Evolutionary conservation across 2,797 vertebrate genomes (phyloP).

Genomic region (Otolemur crassicaudatus): DNA sequence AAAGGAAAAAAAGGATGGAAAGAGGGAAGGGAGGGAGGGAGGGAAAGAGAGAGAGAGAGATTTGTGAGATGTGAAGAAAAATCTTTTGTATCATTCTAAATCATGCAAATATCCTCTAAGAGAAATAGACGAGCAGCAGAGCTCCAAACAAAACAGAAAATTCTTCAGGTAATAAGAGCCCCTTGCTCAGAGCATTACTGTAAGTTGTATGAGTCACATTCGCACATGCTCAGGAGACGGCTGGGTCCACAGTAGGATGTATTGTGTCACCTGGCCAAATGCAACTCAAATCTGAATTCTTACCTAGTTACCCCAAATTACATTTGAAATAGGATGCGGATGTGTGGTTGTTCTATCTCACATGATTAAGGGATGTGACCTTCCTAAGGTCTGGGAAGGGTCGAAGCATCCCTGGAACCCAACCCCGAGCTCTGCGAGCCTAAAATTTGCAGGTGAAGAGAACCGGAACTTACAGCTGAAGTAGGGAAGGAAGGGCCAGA

Average conservation of each 20-base stretch:
- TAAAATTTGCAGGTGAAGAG: neutral
- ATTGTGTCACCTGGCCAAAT: neutral
- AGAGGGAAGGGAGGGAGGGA: too few species aligned
- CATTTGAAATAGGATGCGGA: neutral
- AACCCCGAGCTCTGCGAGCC: neutral
- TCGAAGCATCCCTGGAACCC: neutral
- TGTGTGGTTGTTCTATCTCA: accelerated
- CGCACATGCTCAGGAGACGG: accelerated
- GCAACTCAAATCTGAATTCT: neutral
- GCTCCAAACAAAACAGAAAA: neutral
- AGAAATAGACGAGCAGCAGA: neutral
- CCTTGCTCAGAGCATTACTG: neutral
- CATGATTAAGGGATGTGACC: neutral
- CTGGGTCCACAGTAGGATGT: accelerated
- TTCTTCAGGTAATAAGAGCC: neutral
- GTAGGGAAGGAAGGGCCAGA: neutral
- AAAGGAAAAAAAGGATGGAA: neutral
- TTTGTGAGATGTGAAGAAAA: neutral
- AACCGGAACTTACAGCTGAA: accelerated
- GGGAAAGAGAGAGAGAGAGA: neutral
- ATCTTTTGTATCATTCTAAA: neutral
- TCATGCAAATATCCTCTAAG: neutral
- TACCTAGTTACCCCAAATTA: neutral
- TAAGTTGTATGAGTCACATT: neutral
- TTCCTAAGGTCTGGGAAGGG: neutral